A percentile compares a stretch with the other conserved stretches of the same genome.
These are phyloP conservation scores for Ianthella basta DNA, from an alignment of 37 sponge, comb jelly and placozoan species.

Conservation along the genomic window DNA sequence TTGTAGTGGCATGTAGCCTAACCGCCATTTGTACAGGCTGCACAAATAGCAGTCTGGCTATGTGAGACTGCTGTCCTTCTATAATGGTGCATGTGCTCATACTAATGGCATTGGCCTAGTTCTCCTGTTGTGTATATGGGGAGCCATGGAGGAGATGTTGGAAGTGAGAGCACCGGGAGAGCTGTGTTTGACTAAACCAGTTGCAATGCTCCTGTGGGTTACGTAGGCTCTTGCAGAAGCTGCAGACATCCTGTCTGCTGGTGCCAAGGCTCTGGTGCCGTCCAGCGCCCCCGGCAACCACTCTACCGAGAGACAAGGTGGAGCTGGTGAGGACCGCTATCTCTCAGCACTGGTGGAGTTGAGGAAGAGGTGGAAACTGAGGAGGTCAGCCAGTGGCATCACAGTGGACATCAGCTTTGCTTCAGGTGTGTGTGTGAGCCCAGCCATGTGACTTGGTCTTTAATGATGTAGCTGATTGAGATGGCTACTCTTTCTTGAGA, in stretches of 20 bases:
- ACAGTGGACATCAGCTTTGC: slow-evolving; percentile 67
- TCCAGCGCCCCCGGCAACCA: neutral
- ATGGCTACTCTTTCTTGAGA: no score
- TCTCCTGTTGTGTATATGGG: no score
- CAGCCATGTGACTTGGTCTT: neutral
- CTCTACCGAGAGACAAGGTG: neutral
- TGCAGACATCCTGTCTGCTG: slow-evolving; percentile 55
- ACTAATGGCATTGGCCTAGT: no score
- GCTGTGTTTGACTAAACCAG: no score
- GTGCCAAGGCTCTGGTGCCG: slow-evolving; percentile 39
- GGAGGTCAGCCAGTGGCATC: slow-evolving; percentile 51
- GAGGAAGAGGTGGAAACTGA: slow-evolving; percentile 66
- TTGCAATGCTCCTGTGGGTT: no score
- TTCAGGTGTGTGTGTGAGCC: slow-evolving; percentile 39
- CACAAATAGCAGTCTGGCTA: no score
- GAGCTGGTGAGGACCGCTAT: slow-evolving; percentile 17
- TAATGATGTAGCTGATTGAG: neutral
- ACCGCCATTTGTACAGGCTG: no score
- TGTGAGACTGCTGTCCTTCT: no score
- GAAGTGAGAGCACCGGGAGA: neutral
- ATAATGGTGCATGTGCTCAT: no score
- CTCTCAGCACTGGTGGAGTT: slow-evolving; percentile 58
- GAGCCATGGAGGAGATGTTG: no score
- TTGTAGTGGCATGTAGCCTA: no score
- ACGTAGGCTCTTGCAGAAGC: slow-evolving; percentile 61